Percentiles rank a stretch among this genome's conserved stretches.
Evolutionary conservation across 2,888 invertebrate genomes (phyloP).

Genomic region (Piscicola geometra): DNA sequence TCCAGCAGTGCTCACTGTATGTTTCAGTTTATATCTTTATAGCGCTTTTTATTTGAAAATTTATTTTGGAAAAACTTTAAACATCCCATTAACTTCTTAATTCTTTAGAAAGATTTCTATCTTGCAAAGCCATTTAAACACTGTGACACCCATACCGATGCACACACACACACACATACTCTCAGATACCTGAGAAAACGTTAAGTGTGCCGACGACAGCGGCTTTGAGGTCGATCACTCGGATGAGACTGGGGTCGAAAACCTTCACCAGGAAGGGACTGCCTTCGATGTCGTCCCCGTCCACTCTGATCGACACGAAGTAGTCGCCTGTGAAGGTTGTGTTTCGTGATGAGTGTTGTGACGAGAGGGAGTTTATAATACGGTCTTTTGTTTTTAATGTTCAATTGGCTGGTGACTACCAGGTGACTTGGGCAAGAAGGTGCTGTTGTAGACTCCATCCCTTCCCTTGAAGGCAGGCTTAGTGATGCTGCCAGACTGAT

Average conservation of each 20-base stretch:
- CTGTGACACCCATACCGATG: not conserved
- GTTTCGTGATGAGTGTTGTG: too few relatives aligned
- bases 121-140: too few relatives aligned
- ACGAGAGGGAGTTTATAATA: too few relatives aligned
- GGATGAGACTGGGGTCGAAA: constrained; percentile 84
- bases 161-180: constrained; percentile 21
- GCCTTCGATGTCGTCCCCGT: constrained; percentile 88
- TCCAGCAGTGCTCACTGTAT: constrained; percentile 67
- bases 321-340: constrained; percentile 73
- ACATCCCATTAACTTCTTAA: too few relatives aligned
- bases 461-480: constrained; percentile 5
- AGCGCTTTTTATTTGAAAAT: too few relatives aligned
- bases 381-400: too few relatives aligned
- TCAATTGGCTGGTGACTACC: not conserved
- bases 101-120: too few relatives aligned
- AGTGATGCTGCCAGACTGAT: not conserved
- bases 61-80: too few relatives aligned
- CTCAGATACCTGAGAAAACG: constrained; percentile 56
- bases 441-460: constrained; percentile 12
- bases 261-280: constrained; percentile 94
- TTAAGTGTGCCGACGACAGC: constrained; percentile 59
- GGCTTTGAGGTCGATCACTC: constrained; percentile 61
- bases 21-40: not conserved
- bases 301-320: constrained; percentile 91
- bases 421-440: constrained; percentile 14